Conservation (phyloP, 2,113 vertebrate species). For the Cnemophilus loriae region DNA sequence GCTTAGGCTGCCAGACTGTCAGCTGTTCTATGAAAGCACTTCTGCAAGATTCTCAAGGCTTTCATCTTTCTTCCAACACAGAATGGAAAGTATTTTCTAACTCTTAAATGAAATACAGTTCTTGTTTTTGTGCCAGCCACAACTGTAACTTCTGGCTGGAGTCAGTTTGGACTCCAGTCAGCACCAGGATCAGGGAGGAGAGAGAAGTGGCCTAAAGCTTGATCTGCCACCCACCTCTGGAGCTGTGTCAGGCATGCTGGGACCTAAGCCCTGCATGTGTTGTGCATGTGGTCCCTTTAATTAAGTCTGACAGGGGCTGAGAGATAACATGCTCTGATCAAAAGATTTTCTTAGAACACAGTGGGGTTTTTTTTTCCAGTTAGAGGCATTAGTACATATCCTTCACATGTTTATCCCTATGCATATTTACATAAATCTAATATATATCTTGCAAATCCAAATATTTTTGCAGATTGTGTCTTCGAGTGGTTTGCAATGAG, state of each 20-base stretch:
- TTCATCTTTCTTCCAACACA: background rate
- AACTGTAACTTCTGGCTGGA: conserved; percentile 13
- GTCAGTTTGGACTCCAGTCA: background rate
- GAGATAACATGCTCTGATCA: background rate
- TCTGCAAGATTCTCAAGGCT: background rate
- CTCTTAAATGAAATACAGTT: background rate
- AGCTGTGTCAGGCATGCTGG: background rate
- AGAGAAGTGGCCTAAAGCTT: background rate
- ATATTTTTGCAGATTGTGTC: background rate
- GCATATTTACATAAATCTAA: background rate
- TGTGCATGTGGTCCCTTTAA: background rate
- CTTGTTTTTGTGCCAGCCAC: conserved; percentile 1
- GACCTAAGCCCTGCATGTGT: background rate
- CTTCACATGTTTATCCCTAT: background rate
- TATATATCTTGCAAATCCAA: background rate
- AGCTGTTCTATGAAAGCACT: background rate
- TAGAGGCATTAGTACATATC: background rate
- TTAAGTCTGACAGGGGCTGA: background rate
- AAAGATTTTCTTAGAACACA: background rate
- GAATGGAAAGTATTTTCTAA: background rate
- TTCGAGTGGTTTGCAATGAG: background rate
- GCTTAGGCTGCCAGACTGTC: background rate
- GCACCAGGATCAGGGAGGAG: background rate
- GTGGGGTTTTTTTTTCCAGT: background rate
- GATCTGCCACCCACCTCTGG: background rate